Percentiles rank a stretch among this genome's conserved stretches.
Conservation (phyloP, 2,113 vertebrate species). For the Platichthys stellatus region DNA sequence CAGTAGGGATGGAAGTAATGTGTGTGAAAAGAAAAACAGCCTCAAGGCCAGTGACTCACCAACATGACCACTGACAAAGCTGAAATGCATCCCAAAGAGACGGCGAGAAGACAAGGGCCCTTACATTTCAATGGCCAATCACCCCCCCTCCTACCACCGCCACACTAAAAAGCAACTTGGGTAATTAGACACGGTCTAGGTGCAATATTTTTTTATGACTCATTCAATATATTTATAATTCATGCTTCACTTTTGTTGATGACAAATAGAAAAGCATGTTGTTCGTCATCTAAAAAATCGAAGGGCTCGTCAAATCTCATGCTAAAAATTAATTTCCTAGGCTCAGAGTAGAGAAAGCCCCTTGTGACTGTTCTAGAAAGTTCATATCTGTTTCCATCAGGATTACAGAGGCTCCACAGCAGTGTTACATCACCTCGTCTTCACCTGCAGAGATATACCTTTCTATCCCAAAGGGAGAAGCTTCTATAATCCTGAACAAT, state of each 20-base stretch:
- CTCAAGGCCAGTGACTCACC: slow-evolving; percentile 48
- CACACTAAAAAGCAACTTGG: slow-evolving; percentile 3
- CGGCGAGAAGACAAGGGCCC: background rate
- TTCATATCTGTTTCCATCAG: slow-evolving; percentile 16
- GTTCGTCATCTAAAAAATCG: background rate
- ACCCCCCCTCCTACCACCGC: too few species aligned
- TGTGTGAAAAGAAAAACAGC: slow-evolving; percentile 24
- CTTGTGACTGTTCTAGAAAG: background rate
- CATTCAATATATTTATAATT: slow-evolving; percentile 35
- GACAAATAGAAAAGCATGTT: slow-evolving; percentile 14
- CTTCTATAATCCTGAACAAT: slow-evolving; percentile 61
- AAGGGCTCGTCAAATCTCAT: background rate
- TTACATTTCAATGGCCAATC: slow-evolving; percentile 3
- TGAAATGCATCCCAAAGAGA: slow-evolving; percentile 13
- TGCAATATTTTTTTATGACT: slow-evolving; percentile 38
- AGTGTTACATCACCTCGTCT: slow-evolving; percentile 48
- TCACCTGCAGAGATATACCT: slow-evolving; percentile 61
- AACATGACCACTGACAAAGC: slow-evolving; percentile 34
- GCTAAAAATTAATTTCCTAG: slow-evolving; percentile 2
- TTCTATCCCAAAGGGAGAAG: slow-evolving; percentile 55
- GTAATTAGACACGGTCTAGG: slow-evolving; percentile 29
- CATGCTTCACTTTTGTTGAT: background rate
- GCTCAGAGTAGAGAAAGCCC: slow-evolving; percentile 14
- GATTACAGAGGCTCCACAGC: slow-evolving; percentile 37
- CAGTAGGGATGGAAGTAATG: slow-evolving; percentile 39